phyloP scores from a whole-genome alignment of 1,140 invertebrate genomes.

The Tetramorium parvispinum region DNA sequence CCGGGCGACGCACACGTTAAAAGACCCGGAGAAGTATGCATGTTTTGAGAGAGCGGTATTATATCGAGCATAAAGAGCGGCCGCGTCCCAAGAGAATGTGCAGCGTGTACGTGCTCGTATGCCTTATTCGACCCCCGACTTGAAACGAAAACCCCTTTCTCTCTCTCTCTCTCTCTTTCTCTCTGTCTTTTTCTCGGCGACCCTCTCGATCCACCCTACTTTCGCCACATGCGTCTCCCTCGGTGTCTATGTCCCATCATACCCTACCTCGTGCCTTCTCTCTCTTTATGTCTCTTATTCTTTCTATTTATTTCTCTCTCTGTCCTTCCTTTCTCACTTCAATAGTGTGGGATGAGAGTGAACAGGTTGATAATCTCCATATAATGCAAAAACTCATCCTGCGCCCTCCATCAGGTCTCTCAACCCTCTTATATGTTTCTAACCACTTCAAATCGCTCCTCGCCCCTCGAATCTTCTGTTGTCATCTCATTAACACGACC shows the following conservation, averaged over 20 bases:
- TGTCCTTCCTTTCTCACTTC: background rate
- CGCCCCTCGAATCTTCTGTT: conserved; percentile 64
- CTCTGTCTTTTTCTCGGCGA: conserved; percentile 67
- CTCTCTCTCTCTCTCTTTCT: conserved; percentile 56
- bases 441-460: conserved; percentile 78
- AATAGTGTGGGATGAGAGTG: conserved; percentile 76
- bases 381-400: conserved; percentile 84
- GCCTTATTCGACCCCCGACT: conserved; percentile 76
- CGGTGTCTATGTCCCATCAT: conserved; percentile 52
- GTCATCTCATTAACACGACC: conserved; percentile 76
- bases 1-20: conserved; percentile 72
- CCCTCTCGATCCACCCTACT: conserved; percentile 70
- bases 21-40: conserved; percentile 83
- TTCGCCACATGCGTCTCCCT: conserved; percentile 52
- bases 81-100: conserved; percentile 82
- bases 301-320: conserved; percentile 20
- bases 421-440: conserved; percentile 74
- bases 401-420: conserved; percentile 58
- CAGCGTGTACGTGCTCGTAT: conserved; percentile 81
- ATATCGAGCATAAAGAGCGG: conserved; percentile 86
- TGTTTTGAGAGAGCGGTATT: conserved; percentile 86
- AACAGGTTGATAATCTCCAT: conserved; percentile 85
- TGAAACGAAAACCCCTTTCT: conserved; percentile 70
- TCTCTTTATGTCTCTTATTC: conserved; percentile 5
- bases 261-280: conserved; percentile 13